Evolutionary conservation across 2,113 vertebrate genomes (phyloP).

Genomic region (Gymnocephalus cernua): DNA sequence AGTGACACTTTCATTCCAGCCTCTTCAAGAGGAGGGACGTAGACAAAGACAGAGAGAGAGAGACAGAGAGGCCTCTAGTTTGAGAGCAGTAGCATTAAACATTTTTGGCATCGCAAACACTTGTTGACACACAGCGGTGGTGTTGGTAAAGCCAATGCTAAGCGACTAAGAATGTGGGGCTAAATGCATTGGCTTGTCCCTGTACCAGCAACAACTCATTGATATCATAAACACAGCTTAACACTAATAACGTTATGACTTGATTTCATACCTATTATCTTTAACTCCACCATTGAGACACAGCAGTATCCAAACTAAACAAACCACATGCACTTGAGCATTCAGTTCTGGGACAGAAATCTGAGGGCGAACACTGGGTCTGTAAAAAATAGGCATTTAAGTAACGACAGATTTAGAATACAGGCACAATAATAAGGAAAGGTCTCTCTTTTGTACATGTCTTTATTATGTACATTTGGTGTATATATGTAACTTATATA

Average conservation of each 20-base stretch:
- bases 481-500: not conserved
- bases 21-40: constrained; percentile 29
- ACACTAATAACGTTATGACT: not conserved
- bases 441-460: not conserved
- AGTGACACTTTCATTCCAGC: constrained; percentile 71
- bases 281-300: not conserved
- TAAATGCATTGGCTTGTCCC: not conserved
- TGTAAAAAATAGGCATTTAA: not conserved
- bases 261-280: not conserved
- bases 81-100: constrained; percentile 15
- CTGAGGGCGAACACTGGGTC: not conserved
- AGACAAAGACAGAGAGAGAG: constrained; percentile 38
- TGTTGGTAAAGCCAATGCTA: not conserved
- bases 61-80: constrained; percentile 34
- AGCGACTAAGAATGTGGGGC: not conserved
- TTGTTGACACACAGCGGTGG: constrained; percentile 37
- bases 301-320: constrained; percentile 4
- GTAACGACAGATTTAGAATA: not conserved
- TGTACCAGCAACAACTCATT: not conserved
- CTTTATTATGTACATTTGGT: not conserved
- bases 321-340: not conserved
- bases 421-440: not conserved
- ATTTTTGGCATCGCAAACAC: constrained; percentile 38
- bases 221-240: constrained; percentile 1
- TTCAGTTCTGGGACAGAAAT: not conserved